A percentile compares a stretch with the other conserved stretches of the same genome.
These are phyloP conservation scores for Rhyacophila brunnea DNA, from an alignment of 1,140 invertebrate species.

Conservation along the genomic window DNA sequence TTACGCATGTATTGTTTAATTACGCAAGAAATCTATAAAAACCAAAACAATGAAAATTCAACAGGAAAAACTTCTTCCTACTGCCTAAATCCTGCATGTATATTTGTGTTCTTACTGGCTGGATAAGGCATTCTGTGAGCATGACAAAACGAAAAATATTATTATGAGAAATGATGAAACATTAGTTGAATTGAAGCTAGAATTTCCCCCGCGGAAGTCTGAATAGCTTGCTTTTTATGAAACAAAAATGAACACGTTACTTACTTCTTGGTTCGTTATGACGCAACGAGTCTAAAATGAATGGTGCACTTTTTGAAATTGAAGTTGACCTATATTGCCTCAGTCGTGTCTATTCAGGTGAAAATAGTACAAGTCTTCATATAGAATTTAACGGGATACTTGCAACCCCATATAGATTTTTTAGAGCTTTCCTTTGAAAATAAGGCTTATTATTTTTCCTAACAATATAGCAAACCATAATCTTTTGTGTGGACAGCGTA, in stretches of 20 bases:
- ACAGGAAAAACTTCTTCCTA: too few species aligned
- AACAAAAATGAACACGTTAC: conserved; percentile 2
- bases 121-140: too few species aligned
- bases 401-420: not conserved
- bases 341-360: conserved; percentile 22
- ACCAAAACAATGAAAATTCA: too few species aligned
- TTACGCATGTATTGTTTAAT: too few species aligned
- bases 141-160: too few species aligned
- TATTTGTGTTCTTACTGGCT: too few species aligned
- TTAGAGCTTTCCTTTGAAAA: not conserved
- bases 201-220: conserved; percentile 4
- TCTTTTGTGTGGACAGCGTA: too few species aligned
- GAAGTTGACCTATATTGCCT: conserved; percentile 26
- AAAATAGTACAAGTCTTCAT: conserved; percentile 18
- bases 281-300: conserved; percentile 21
- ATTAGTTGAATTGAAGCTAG: not conserved
- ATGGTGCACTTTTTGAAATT: conserved; percentile 32
- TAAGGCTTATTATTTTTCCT: too few species aligned
- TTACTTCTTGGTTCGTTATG: conserved; percentile 16
- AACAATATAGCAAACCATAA: too few species aligned
- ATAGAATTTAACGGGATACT: conserved; percentile 13
- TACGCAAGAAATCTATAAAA: too few species aligned
- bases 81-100: too few species aligned
- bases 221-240: conserved; percentile 1
- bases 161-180: too few species aligned